Conservation (phyloP, 92 coral and sea anemone species). For the Muricea muricata region DNA sequence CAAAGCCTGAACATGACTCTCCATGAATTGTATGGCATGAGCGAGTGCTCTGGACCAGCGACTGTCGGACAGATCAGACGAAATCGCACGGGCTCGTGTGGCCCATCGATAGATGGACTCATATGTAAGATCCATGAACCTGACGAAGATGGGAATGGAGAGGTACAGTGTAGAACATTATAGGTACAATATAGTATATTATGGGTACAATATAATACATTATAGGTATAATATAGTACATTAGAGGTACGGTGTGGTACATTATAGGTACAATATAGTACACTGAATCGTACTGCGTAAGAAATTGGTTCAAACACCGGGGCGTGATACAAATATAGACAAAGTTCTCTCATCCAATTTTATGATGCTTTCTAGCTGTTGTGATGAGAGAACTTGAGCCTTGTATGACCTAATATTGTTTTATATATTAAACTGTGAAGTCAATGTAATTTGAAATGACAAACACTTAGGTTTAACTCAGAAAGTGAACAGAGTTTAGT, state of each 20-base stretch:
- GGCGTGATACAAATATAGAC: no score
- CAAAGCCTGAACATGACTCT: constrained; percentile 93
- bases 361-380: no score
- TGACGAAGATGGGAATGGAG: constrained; percentile 93
- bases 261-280: background rate
- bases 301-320: no score
- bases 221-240: background rate
- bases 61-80: constrained; percentile 78
- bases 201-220: no score
- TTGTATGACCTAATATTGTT: no score
- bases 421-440: no score
- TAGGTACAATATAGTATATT: background rate
- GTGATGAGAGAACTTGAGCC: no score
- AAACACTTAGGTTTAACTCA: no score
- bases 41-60: constrained; percentile 89
- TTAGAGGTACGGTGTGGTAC: no score
- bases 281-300: no score
- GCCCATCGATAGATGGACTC: constrained; percentile 70
- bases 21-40: constrained; percentile 95
- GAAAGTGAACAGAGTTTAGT: background rate
- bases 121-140: constrained; percentile 71
- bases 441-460: no score
- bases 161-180: constrained; percentile 55
- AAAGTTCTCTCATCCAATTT: no score
- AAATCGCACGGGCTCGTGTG: constrained; percentile 79